phyloP scores from a whole-genome alignment of 2,888 invertebrate species.

The Lomographa bimaculata region DNA sequence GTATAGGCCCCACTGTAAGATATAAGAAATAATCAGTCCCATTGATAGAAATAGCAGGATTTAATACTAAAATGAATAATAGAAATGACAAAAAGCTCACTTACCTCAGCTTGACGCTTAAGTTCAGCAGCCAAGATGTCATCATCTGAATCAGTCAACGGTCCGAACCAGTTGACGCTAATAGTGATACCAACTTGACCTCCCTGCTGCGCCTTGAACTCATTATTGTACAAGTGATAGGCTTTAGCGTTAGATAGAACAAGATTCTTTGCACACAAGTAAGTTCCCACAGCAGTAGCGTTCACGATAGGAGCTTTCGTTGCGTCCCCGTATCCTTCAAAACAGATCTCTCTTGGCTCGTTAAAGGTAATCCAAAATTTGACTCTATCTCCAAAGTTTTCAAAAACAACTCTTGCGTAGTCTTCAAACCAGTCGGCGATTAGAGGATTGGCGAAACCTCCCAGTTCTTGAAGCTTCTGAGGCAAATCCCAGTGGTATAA shows the following conservation, averaged over 20 bases:
- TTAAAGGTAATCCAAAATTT: constrained; percentile 83
- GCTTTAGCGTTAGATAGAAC: constrained; percentile 74
- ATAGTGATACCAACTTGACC: constrained; percentile 15
- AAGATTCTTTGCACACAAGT: constrained; percentile 35
- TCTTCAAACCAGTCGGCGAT: constrained; percentile 70
- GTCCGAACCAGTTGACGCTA: constrained; percentile 47
- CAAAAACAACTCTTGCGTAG: constrained; percentile 66
- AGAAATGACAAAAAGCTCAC: too few species aligned
- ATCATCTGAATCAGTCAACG: too few species aligned
- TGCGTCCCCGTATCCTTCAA: constrained; percentile 63
- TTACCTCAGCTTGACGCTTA: constrained; percentile 37
- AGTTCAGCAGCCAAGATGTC: too few species aligned
- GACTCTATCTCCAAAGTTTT: constrained; percentile 71
- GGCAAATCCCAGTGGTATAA: constrained; percentile 82
- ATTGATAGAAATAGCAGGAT: too few species aligned
- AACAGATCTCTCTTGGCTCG: constrained; percentile 68
- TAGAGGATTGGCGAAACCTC: constrained; percentile 75
- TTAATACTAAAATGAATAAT: too few species aligned
- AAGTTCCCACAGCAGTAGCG: constrained; percentile 5
- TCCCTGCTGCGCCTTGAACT: constrained; percentile 25
- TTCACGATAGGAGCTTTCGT: constrained; percentile 41
- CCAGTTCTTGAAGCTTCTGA: constrained; percentile 74
- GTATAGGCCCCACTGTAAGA: neutral
- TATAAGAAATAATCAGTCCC: too few species aligned
- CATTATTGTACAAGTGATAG: too few species aligned